A percentile compares a stretch with the other conserved stretches of the same genome.
Conservation (phyloP, 2,113 vertebrate species). For the Sarotherodon lohbergeri region DNA sequence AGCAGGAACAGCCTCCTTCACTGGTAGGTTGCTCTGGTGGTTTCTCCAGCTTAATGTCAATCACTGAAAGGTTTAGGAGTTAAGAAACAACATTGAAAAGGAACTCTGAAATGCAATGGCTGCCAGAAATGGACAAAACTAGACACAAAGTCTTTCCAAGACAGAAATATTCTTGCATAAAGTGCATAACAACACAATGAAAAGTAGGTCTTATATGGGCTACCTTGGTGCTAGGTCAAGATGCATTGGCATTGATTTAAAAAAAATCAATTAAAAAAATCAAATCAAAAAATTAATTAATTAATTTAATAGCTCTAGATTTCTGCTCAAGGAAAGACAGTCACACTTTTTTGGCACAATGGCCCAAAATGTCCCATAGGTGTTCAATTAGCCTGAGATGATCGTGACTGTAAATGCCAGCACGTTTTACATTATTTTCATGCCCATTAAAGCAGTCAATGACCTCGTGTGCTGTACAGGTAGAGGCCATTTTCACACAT, state of each 20-base stretch:
- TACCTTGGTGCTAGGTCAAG: not conserved
- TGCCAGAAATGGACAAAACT: not conserved
- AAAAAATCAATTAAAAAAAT: too few species aligned
- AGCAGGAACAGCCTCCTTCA: slow-evolving; percentile 96
- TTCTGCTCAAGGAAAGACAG: not conserved
- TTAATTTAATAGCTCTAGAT: fast-evolving
- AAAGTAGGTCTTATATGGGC: not conserved
- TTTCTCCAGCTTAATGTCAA: slow-evolving; percentile 97
- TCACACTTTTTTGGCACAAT: not conserved
- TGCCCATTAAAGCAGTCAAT: not conserved
- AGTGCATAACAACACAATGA: not conserved
- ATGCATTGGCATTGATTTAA: not conserved
- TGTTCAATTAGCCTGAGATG: not conserved
- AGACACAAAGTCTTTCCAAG: not conserved
- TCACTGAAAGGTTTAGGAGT: slow-evolving; percentile 81
- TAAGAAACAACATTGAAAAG: slow-evolving; percentile 66
- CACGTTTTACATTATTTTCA: not conserved
- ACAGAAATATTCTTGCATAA: not conserved
- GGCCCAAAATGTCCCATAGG: not conserved
- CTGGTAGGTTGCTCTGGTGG: slow-evolving; percentile 89
- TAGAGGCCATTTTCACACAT: not conserved
- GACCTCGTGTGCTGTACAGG: not conserved
- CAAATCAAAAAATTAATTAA: not conserved
- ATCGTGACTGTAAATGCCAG: not conserved
- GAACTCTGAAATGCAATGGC: not conserved